Evolutionary conservation across 2,797 vertebrate genomes (phyloP).

Genomic region (Phrynocephalus vlangalii): DNA sequence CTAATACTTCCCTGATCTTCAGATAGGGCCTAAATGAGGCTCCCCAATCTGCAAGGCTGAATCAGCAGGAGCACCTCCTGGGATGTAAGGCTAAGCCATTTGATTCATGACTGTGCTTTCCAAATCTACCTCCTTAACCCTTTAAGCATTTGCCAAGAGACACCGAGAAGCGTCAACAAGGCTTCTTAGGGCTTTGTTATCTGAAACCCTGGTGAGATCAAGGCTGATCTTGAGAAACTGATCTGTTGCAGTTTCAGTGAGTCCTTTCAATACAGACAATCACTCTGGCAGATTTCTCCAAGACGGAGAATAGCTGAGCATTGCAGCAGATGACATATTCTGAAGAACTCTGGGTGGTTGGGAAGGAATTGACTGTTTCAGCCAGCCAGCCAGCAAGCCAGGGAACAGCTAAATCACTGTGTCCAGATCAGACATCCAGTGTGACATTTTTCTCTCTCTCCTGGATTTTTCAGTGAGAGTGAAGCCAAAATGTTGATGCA

Average conservation of each 20-base stretch:
- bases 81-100: background rate
- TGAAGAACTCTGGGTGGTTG: too few relatives aligned
- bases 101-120: background rate
- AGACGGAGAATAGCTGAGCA: background rate
- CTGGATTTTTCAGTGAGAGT: too few relatives aligned
- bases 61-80: background rate
- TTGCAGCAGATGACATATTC: too few relatives aligned
- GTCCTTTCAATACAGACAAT: background rate
- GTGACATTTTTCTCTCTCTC: background rate
- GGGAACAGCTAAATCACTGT: too few relatives aligned
- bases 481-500: too few relatives aligned
- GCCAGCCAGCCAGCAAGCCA: too few relatives aligned
- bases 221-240: background rate
- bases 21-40: constrained; percentile 2
- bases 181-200: background rate
- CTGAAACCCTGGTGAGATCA: background rate
- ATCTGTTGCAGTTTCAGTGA: background rate
- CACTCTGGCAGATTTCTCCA: background rate
- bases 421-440: too few relatives aligned
- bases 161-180: rapidly evolving
- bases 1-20: constrained; percentile 32
- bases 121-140: background rate
- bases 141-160: rapidly evolving
- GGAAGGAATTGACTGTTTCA: too few relatives aligned
- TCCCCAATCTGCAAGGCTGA: background rate